Evolutionary conservation across 2,888 invertebrate genomes (phyloP).

Genomic region (Lithophane ornitopus): DNA sequence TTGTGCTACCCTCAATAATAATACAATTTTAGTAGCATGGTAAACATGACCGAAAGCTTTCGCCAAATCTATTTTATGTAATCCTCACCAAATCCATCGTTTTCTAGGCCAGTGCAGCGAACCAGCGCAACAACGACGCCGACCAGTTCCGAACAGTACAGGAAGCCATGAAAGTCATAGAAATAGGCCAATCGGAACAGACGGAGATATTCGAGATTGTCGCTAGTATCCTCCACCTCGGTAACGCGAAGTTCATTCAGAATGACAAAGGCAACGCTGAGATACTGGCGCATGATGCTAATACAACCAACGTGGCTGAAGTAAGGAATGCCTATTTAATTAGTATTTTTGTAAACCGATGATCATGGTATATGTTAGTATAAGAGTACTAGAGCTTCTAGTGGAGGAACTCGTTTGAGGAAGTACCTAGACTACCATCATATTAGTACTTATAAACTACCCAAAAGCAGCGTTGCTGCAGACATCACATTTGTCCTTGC

Average conservation of each 20-base stretch:
- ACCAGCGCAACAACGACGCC: constrained; percentile 90
- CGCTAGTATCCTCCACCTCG: constrained; percentile 96
- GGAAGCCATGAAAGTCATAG: constrained; percentile 94
- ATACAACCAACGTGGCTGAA: constrained; percentile 91
- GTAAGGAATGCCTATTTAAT: constrained; percentile 84
- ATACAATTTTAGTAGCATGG: not conserved
- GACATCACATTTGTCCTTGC: not conserved
- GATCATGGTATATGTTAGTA: not conserved
- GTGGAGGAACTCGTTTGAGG: not conserved
- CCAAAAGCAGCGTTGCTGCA: not conserved
- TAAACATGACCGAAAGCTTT: constrained; percentile 9
- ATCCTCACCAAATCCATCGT: not conserved
- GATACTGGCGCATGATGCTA: constrained; percentile 92
- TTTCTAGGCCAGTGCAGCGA: constrained; percentile 74
- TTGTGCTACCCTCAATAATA: not conserved
- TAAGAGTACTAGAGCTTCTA: not conserved
- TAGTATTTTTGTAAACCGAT: not conserved
- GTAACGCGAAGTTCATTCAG: constrained; percentile 95
- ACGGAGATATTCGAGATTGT: constrained; percentile 95
- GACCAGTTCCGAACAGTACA: constrained; percentile 93
- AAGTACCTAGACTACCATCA: not conserved
- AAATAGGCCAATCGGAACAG: constrained; percentile 93
- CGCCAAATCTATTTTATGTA: not conserved
- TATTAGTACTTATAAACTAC: not conserved
- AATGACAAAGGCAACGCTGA: constrained; percentile 93